phyloP scores from a whole-genome alignment of 2,797 vertebrate genomes.

The Nannoperca australis region DNA sequence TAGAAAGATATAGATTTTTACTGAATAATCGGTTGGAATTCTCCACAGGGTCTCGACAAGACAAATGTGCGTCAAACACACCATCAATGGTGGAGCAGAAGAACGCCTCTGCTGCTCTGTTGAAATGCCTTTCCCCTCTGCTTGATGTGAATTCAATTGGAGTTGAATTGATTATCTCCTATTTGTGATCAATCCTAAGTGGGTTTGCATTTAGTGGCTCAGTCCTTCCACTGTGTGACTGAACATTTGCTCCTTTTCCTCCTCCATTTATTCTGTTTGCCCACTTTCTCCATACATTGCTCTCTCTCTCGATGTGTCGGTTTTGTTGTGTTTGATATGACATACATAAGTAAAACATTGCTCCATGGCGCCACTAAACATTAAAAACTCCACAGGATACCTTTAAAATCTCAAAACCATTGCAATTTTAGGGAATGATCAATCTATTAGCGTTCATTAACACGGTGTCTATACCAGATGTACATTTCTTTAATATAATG shows the following conservation, averaged over 20 bases:
- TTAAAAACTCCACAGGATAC: background rate
- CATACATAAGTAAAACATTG: background rate
- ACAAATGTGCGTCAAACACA: conserved; percentile 74
- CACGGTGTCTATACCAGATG: background rate
- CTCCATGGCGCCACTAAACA: background rate
- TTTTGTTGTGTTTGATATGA: background rate
- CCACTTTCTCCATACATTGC: background rate
- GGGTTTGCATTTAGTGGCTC: conserved; percentile 58
- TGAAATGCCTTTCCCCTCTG: conserved; percentile 59
- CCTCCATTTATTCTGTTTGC: conserved; percentile 12
- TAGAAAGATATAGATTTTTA: conserved; percentile 61
- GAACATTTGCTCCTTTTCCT: conserved; percentile 32
- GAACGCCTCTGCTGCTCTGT: conserved; percentile 50
- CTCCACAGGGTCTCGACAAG: conserved; percentile 70
- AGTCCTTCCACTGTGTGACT: conserved; percentile 25
- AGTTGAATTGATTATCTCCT: conserved; percentile 76
- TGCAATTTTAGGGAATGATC: background rate
- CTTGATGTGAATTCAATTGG: conserved; percentile 76
- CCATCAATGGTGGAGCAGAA: conserved; percentile 56
- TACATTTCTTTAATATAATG: background rate
- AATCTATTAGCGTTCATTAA: background rate
- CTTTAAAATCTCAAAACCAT: background rate
- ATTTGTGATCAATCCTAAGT: conserved; percentile 76
- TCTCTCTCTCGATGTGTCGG: background rate
- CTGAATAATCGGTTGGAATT: conserved; percentile 65